Evolutionary conservation across 2,888 invertebrate species (phyloP), one percentile per base, ranked within the genome.

Genomic region (Timandra comae): DNA sequence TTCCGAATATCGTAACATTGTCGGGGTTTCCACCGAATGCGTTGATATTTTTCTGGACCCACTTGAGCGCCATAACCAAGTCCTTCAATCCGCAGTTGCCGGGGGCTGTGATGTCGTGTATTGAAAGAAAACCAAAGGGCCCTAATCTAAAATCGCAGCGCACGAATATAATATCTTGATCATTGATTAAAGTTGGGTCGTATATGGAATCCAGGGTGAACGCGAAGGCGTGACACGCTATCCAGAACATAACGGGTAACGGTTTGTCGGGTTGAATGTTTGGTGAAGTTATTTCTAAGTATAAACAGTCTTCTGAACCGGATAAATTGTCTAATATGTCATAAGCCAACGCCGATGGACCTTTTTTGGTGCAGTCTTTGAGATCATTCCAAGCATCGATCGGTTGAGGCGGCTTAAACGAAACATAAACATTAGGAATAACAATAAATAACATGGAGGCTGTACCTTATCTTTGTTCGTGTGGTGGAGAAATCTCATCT

Each of bases 181-280:
- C 54, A 23, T 60, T 65, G 12, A 87, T 54, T 31, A 76, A 56
- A 13, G 70, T 61, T 21, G 79, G 67, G 38, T 86, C 84, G 34
- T 67, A 68, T n/a, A 61, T 40, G 6, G 55, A 38, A 33, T 82
- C 81, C 21, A 71, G 43, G 24, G 58, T 58, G 26, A 43, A 48
- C 12, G 60, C 33, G 49, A 71, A 87, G 12, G 56, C 61, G 41
- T 59, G 82, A 28, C 78, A 66, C 35, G 86, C 84, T 30, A 87
- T 74, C 77, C 81, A 87, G 39, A 87, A 81, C 81, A 87, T 81
- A 2, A 87, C 87, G 12, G 88, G 86, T 47, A 78, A 50, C 8
- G 55, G 69, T 43, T 80, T 63, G 1, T 63, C 52, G 3, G 76
- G 65, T 21, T 63, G 56, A 6, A 75, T 43, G 38, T 54, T 67